Base-by-base conservation (phyloP, 1,140 invertebrate genomes). In the Drosophila tristis region DNA sequence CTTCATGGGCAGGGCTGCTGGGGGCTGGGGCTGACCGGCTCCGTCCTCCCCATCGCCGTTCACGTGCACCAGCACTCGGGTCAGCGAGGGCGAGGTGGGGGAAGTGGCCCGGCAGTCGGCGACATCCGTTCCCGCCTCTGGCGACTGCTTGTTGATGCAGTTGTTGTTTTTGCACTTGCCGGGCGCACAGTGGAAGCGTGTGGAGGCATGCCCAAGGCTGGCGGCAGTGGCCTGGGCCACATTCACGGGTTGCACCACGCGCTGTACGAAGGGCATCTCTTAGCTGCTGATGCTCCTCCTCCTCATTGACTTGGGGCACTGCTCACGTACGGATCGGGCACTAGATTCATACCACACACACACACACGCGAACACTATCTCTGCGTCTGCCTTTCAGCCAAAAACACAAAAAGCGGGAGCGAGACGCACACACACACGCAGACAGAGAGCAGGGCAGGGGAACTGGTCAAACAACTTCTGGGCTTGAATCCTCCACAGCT, bases 221-320 rank as follows among this genome's bases (percentile, higher is more conserved):
- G 74, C 80, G 55, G 81, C 95, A 91, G 92, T 93, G 93, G 72
- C 94, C 94, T 95, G 93, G 72, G 95, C 95, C 82, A 96, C 92
- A 93, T 93, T 94, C 78, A 94, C 94, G 44, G 95, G 95, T 80
- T 95, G 93, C 78, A 96, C 94, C 53, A 94, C 93, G 61, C 95
- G 94, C 85, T 95, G 94, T 78, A 96, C 93, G 93, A 96, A 96
- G 86, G 95, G 95, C 95, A 96, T 96, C 90, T 90, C 61, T 68
- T 15, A 90, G 5, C 57, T 9, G 20, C 44, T 59, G 39, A 57
- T 72, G 59, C 51, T 62, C 70, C 77, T 76, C 50, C 51, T 55
- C 53, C 49, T 75, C 72, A 75, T 78, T 29, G 65, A 56, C 35
- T 59, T 35, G 20, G 53, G 11, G 20, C 35, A n/a, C 49, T 25